A percentile compares a stretch with the other conserved stretches of the same genome.
Evolutionary conservation across 2,113 vertebrate genomes (phyloP).

Genomic region (Podiceps cristatus): DNA sequence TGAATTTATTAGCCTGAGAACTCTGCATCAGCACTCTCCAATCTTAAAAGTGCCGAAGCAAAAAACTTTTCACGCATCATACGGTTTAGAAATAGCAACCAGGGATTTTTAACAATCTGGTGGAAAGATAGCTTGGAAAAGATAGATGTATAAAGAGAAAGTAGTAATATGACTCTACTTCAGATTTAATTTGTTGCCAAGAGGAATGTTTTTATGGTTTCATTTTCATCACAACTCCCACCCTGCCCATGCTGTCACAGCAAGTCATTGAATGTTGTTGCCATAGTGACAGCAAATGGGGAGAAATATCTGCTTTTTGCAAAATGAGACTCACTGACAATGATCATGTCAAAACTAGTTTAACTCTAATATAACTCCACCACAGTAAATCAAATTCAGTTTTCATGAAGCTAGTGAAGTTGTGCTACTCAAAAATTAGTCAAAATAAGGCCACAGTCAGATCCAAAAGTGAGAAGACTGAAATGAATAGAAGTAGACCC

Average conservation of each 20-base stretch:
- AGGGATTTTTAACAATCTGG: background rate
- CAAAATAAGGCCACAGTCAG: background rate
- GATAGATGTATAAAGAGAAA: background rate
- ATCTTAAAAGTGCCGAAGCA: background rate
- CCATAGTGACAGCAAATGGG: background rate
- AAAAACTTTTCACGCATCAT: background rate
- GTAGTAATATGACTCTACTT: background rate
- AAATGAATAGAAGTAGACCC: background rate
- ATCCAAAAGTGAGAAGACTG: background rate
- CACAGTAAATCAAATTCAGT: background rate
- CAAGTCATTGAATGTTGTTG: background rate
- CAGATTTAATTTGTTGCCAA: background rate
- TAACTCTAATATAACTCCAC: background rate
- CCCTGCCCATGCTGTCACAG: background rate
- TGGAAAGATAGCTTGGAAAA: background rate
- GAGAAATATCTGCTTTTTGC: background rate
- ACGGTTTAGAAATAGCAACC: background rate
- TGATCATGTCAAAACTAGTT: background rate
- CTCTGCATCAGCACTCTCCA: background rate
- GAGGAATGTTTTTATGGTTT: background rate
- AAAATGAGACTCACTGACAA: background rate
- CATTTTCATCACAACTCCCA: background rate
- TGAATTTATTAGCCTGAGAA: conserved; percentile 20
- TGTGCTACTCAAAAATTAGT: background rate
- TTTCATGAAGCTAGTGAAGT: background rate